These are phyloP conservation scores for Caenorhabditis drosophilae DNA, from an alignment of 2,888 invertebrate genomes.

Conservation along the genomic window DNA sequence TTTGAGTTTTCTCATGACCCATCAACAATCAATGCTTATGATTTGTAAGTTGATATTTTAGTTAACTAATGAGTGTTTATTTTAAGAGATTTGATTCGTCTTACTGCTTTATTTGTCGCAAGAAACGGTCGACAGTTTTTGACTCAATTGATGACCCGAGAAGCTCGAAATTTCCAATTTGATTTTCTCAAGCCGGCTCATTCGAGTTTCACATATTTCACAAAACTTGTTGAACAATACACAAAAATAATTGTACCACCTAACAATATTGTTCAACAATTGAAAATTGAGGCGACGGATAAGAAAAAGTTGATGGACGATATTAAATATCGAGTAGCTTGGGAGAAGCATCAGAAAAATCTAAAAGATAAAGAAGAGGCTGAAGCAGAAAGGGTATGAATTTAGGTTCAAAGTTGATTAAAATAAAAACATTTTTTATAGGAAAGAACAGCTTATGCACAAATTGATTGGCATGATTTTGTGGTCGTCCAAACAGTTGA, in stretches of 20 bases:
- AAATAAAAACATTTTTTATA: too few species aligned
- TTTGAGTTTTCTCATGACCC: constrained; percentile 96
- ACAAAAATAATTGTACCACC: constrained; percentile 95
- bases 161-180: constrained; percentile 91
- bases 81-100: constrained; percentile 87
- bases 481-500: constrained; percentile 99
- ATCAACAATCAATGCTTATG: constrained; percentile 94
- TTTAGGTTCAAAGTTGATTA: too few species aligned
- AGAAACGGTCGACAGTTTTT: constrained; percentile 96
- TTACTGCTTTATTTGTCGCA: constrained; percentile 98
- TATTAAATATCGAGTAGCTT: constrained; percentile 83
- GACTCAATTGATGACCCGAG: constrained; percentile 96
- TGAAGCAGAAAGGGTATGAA: constrained; percentile 86
- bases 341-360: constrained; percentile 92
- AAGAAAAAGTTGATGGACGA: constrained; percentile 56
- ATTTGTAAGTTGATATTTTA: constrained; percentile 74
- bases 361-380: constrained; percentile 92
- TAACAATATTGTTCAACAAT: constrained; percentile 73
- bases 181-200: constrained; percentile 98
- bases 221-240: constrained; percentile 95
- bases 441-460: constrained; percentile 85
- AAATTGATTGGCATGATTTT: constrained; percentile 99
- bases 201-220: constrained; percentile 96
- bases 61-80: background rate
- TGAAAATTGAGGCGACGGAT: constrained; percentile 56